Base-by-base conservation (phyloP, 2,113 vertebrate genomes). In the Eulacestoma nigropectus region DNA sequence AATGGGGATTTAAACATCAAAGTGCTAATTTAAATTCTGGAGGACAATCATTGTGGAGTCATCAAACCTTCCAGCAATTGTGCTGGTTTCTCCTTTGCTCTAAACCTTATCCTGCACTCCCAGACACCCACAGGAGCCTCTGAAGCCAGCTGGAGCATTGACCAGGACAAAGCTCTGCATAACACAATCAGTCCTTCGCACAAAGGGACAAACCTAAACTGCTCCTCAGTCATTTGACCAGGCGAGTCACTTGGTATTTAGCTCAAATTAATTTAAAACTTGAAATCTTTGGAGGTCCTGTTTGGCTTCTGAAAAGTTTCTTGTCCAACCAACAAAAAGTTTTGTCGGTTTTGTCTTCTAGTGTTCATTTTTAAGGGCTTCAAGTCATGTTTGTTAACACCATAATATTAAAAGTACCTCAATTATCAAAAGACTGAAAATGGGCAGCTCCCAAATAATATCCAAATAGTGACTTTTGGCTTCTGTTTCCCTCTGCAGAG, bases 1-100 rank as follows among this genome's bases (percentile, higher is more conserved):
- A 96, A 81, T 10, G 7, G 37, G n/a, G 81, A 89, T 91, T 91
- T 87, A 72, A 97, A 84, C 91, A 57, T 67, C 53, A 82, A 93
- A 96, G 81, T 12, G n/a, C 27, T 83, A 6, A 79, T 79, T 91
- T 73, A 64, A 76, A 91, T 94, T 79, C 78, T 76, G 84, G 41
- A 79, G 74, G n/a, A 72, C 42, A 84, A 81, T 73, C 46, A 46
- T 7, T 35, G 65, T 9, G 42, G 62, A 87, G n/a, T 50, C 12
- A 46, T 67, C 62, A 89, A 89, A 64, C n/a, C 57, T 76, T 89
- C 53, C 41, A 91, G 93, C 65, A 79, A 33, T 3, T 68, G 30
- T 74, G 57, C 37, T 85, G 55, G 16, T 46, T 95, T 72, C 29
- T 60, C 11, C 26, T 70, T 62, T 69, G 39, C 39, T 70, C 52